Evolutionary conservation across 2,888 invertebrate species (phyloP).

Genomic region (Pristionchus japonicus): DNA sequence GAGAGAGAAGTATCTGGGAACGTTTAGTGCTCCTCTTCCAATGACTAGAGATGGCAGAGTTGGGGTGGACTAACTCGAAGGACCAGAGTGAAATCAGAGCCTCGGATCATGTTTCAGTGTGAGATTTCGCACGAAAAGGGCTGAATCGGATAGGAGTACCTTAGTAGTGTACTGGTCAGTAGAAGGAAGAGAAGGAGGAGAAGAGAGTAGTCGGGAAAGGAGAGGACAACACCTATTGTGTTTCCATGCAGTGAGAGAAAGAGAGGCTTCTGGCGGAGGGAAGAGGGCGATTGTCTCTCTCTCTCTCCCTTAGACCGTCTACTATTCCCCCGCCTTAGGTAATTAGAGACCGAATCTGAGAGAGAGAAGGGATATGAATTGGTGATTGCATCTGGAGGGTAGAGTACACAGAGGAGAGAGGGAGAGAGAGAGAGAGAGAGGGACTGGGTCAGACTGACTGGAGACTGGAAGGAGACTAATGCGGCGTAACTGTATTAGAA

Average conservation of each 20-base stretch:
- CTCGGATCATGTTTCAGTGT: neutral
- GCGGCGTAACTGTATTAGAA: neutral
- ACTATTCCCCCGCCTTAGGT: neutral
- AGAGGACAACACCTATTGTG: constrained; percentile 24
- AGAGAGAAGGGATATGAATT: neutral
- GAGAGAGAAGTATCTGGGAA: neutral
- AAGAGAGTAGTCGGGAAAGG: neutral
- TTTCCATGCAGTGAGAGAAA: neutral
- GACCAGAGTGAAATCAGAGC: neutral
- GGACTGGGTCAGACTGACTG: neutral
- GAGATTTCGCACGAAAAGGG: constrained; percentile 11
- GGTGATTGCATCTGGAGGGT: constrained; percentile 6
- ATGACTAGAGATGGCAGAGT: neutral
- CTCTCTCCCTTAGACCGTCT: neutral
- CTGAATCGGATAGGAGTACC: neutral
- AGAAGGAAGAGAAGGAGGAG: neutral
- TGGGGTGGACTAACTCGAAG: neutral
- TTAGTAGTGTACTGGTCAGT: constrained; percentile 20
- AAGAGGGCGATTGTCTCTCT: neutral
- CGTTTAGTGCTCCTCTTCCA: neutral
- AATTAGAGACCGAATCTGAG: constrained; percentile 20
- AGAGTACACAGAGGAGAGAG: neutral
- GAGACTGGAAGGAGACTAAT: no score
- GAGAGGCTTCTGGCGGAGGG: neutral
- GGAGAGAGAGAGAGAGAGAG: neutral